Conservation (phyloP, 1,140 invertebrate species). For the Augochlora pura region DNA sequence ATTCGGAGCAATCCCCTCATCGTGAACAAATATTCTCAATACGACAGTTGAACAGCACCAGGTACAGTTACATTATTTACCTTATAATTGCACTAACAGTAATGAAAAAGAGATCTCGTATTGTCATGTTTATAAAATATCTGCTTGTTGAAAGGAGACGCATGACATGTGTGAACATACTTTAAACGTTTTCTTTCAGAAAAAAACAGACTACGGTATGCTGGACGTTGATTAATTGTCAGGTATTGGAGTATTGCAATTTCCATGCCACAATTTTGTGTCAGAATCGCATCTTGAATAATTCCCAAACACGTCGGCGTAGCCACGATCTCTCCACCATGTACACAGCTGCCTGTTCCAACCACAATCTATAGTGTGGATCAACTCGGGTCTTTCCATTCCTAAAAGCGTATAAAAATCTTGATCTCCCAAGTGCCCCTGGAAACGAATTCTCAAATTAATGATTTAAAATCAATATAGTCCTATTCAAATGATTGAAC, state of each 20-base stretch:
- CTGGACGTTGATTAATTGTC: conserved; percentile 65
- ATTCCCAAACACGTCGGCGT: conserved; percentile 87
- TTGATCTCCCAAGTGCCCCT: conserved; percentile 93
- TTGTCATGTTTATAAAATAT: background rate
- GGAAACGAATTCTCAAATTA: conserved; percentile 57
- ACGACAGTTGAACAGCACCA: conserved; percentile 18
- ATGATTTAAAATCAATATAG: background rate
- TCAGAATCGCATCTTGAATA: conserved; percentile 88
- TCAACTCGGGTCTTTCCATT: conserved; percentile 87
- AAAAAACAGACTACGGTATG: too few relatives aligned
- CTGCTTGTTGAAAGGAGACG: too few relatives aligned
- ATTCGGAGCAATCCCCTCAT: background rate
- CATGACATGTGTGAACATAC: too few relatives aligned
- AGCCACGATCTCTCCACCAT: conserved; percentile 92
- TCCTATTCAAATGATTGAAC: too few relatives aligned
- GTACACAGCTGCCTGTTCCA: conserved; percentile 93
- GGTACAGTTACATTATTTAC: conserved; percentile 3
- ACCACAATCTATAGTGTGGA: conserved; percentile 88
- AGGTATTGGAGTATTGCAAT: conserved; percentile 91
- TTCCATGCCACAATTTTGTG: conserved; percentile 90
- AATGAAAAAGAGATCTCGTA: conserved; percentile 11
- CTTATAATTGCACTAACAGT: conserved; percentile 9
- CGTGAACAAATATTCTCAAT: background rate
- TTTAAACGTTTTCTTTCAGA: too few relatives aligned
- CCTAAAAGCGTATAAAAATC: conserved; percentile 91